Percentiles rank a stretch among this genome's conserved stretches.
These are phyloP conservation scores for Ptiloglossa arizonensis DNA, from an alignment of 1,140 invertebrate genomes.

Conservation along the genomic window DNA sequence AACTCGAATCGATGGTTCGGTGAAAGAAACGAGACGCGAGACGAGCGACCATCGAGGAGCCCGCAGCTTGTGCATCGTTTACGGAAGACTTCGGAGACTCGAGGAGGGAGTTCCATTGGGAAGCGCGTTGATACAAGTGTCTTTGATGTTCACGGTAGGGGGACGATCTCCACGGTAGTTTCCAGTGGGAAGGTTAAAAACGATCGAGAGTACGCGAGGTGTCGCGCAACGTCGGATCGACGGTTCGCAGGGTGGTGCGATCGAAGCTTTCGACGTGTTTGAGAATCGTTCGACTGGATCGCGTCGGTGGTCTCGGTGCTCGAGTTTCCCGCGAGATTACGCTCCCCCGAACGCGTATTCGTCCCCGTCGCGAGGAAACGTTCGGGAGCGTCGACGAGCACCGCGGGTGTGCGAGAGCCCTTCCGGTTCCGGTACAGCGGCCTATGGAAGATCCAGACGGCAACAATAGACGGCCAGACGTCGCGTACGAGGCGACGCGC, in stretches of 20 bases:
- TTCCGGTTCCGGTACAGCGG: too few relatives aligned
- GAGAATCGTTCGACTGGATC: neutral
- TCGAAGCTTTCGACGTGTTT: neutral
- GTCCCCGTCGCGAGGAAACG: too few relatives aligned
- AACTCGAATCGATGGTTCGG: too few relatives aligned
- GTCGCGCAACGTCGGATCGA: constrained; percentile 6
- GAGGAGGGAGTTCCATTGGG: too few relatives aligned
- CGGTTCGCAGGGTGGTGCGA: neutral
- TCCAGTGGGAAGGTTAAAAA: neutral
- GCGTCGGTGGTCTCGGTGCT: constrained; percentile 3
- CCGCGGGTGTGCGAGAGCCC: neutral
- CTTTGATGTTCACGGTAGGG: too few relatives aligned
- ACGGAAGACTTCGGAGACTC: too few relatives aligned
- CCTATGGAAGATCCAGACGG: neutral
- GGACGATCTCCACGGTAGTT: too few relatives aligned
- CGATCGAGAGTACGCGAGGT: constrained; percentile 11
- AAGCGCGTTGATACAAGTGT: too few relatives aligned
- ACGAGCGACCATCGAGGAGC: too few relatives aligned
- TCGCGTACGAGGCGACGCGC: neutral
- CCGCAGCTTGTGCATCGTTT: too few relatives aligned
- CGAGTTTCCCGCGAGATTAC: neutral
- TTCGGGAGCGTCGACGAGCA: neutral
- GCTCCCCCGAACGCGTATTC: too few relatives aligned
- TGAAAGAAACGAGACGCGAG: too few relatives aligned
- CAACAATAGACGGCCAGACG: neutral